Evolutionary conservation across 2,797 vertebrate genomes (phyloP).

Genomic region (Orientallactaga sibirica): DNA sequence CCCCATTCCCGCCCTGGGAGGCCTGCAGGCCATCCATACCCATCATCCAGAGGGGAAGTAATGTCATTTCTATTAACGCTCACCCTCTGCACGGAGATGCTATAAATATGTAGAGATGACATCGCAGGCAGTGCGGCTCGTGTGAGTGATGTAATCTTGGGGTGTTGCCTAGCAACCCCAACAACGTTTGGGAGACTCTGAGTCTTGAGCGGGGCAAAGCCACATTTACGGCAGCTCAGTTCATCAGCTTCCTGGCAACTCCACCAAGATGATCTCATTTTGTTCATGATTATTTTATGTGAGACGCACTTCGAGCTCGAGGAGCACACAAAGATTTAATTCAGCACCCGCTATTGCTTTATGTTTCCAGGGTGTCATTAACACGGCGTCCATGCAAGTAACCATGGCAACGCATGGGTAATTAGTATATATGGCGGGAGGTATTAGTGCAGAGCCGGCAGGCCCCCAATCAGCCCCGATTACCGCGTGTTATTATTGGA

Average conservation of each 20-base stretch:
- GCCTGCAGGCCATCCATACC: slow-evolving; percentile 50
- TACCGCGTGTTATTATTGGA: slow-evolving; percentile 87
- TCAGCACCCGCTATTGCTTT: slow-evolving; percentile 85
- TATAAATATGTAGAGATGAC: slow-evolving; percentile 83
- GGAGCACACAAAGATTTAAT: slow-evolving; percentile 89
- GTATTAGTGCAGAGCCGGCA: slow-evolving; percentile 82
- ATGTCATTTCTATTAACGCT: neutral
- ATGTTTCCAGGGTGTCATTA: slow-evolving; percentile 88
- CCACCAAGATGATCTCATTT: slow-evolving; percentile 87
- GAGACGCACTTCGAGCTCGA: slow-evolving; percentile 86
- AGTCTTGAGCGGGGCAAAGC: slow-evolving; percentile 81
- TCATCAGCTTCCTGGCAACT: slow-evolving; percentile 87
- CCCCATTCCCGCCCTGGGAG: accelerated
- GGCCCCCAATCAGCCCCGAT: slow-evolving; percentile 84
- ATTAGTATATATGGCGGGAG: slow-evolving; percentile 85
- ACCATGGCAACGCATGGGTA: slow-evolving; percentile 87
- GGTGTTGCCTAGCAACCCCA: slow-evolving; percentile 89
- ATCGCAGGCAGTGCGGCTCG: slow-evolving; percentile 72
- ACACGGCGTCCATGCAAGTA: slow-evolving; percentile 84
- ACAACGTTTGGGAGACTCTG: slow-evolving; percentile 86
- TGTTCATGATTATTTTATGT: slow-evolving; percentile 89
- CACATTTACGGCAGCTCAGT: slow-evolving; percentile 81
- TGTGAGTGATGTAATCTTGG: slow-evolving; percentile 87
- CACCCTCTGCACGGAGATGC: slow-evolving; percentile 42
- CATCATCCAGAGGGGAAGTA: neutral